A percentile compares a stretch with the other conserved stretches of the same genome.
phyloP scores from a whole-genome alignment of 2,888 invertebrate genomes.

The Malthinus flaveolus region DNA sequence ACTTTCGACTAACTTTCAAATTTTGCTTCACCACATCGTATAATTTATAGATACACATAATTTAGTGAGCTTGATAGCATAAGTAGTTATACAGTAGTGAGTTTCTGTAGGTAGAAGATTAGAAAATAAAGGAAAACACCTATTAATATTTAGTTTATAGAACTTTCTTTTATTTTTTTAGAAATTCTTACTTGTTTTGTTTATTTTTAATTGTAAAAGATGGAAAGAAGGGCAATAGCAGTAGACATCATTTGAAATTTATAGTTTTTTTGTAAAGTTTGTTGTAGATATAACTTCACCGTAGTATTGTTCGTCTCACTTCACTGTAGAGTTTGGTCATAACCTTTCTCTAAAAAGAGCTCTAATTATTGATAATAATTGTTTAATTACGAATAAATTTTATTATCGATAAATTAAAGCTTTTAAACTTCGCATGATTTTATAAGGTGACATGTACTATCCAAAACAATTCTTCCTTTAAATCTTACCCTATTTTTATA shows the following conservation, averaged over 20 bases:
- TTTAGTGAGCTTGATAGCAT: slow-evolving; percentile 1
- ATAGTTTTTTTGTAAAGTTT: slow-evolving; percentile 29
- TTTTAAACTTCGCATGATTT: slow-evolving; percentile 37
- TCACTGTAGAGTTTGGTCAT: slow-evolving; percentile 37
- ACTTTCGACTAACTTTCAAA: not conserved
- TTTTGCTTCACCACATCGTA: not conserved
- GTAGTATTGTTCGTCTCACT: slow-evolving; percentile 38
- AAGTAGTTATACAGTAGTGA: not conserved
- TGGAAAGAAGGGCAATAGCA: slow-evolving; percentile 40
- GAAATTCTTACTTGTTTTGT: not conserved
- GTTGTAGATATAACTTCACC: slow-evolving; percentile 44
- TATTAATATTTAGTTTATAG: not conserved
- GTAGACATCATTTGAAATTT: slow-evolving; percentile 32
- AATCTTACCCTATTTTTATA: slow-evolving; percentile 30
- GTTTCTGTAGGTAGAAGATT: not conserved
- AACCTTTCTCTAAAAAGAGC: slow-evolving; percentile 21
- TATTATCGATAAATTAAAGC: slow-evolving; percentile 19
- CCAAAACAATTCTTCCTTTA: slow-evolving; percentile 61
- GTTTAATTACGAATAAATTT: not conserved
- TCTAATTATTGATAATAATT: slow-evolving; percentile 19
- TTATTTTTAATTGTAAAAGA: not conserved
- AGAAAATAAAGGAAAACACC: slow-evolving; percentile 4
- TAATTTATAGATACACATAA: not conserved
- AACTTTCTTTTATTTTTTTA: not conserved
- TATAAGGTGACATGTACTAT: slow-evolving; percentile 72